Conservation (phyloP, 2,797 vertebrate species). For the Lycodopsis pacificus region DNA sequence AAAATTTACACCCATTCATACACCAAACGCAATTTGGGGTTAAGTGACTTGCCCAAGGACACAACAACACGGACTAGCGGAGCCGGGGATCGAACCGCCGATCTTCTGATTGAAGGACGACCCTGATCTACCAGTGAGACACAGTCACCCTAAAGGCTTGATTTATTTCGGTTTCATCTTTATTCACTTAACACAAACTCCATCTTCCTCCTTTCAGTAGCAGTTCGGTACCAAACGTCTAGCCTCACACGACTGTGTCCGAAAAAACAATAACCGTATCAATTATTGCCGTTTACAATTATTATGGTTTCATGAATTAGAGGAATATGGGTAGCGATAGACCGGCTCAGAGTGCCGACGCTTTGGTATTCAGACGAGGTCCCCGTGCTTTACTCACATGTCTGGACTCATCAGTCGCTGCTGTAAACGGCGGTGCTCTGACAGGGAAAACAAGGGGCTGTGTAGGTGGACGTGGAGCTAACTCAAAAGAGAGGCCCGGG, state of each 20-base stretch:
- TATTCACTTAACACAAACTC: not conserved
- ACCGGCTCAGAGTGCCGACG: constrained; percentile 28
- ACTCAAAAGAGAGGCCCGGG: constrained; percentile 73
- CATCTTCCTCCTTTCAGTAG: too few species aligned
- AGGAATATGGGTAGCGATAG: not conserved
- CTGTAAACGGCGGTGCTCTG: constrained; percentile 74
- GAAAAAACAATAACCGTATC: not conserved
- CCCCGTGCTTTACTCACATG: constrained; percentile 74
- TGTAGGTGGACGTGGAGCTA: constrained; percentile 67
- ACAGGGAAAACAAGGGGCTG: constrained; percentile 71
- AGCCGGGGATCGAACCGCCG: too few species aligned
- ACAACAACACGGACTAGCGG: too few species aligned
- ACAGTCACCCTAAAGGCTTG: not conserved
- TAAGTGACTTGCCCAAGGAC: too few species aligned
- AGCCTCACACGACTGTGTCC: not conserved
- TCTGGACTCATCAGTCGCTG: constrained; percentile 72
- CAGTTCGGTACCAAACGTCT: not conserved
- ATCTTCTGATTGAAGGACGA: too few species aligned
- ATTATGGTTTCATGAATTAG: not conserved
- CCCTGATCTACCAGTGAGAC: too few species aligned
- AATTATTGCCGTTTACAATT: not conserved
- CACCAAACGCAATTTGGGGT: too few species aligned
- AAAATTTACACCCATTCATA: too few species aligned
- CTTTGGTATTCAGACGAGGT: constrained; percentile 65
- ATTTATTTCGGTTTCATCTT: not conserved